Evolutionary conservation across 2,888 invertebrate species (phyloP), one percentile per base, ranked within the genome.

Genomic region (Plusia festucae): DNA sequence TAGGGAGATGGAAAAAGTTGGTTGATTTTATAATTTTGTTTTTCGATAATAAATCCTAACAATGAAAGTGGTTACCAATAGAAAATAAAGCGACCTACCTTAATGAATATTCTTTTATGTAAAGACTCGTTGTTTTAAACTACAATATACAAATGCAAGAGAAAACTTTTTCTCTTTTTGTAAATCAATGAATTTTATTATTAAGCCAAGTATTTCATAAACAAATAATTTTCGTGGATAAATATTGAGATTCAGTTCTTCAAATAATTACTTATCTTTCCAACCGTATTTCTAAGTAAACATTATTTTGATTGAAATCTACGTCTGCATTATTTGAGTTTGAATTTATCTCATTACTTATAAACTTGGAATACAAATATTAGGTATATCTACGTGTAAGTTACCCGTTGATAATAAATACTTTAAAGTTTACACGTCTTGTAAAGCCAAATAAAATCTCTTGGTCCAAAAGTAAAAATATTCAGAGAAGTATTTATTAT

Each of bases 321-420:
- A 16, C 18, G 53, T 49, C 49, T 40, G 16, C 11, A 22, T 63
- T 51, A 13, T 40, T 22, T 16, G 51, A 44, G 13, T 55, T 63
- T 63, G 55, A n/a, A 24, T 53, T 55, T 46, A 52, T 60, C 57
- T 20, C n/a, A 60, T 77, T 72, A 54, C 20, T 60, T 40, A 40
- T 40, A 40, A 9, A 62, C 58, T 65, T 53, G 1, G 18, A 63
- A 54, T 11, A 69, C 24, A 65, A 65, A 67, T 57, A 60, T n/a
- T n/a, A n/a, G n/a, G n/a, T 54, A 40, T 69, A 34, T 44, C 53
- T 60, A 34, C 40, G 51, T 53, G 46, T 77, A 34, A 59, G 63
- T 65, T 75, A 76, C 70, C 60, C 78, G 75, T 75, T 78, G 78
- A 78, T 65, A 40, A 22, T 22, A 8, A 56, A 22, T 20, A 68